phyloP scores from a whole-genome alignment of 1,140 invertebrate genomes.

The Drosophila bifasciata region DNA sequence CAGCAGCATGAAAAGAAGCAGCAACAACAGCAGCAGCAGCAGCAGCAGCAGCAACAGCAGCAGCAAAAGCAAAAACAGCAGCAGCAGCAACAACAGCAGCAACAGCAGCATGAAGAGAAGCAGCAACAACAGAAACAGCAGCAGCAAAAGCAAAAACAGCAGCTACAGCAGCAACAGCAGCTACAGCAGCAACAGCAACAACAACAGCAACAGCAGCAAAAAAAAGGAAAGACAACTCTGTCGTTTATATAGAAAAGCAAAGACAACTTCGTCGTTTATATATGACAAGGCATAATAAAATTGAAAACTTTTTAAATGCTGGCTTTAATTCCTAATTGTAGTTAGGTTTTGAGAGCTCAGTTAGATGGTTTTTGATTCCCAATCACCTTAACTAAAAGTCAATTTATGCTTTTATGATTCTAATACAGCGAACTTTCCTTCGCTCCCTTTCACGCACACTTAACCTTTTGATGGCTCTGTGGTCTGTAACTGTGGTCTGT shows the following conservation, averaged over 20 bases:
- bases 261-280: slow-evolving; percentile 34
- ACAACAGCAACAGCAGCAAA: no score
- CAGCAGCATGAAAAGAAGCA: slow-evolving; percentile 7
- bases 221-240: not conserved
- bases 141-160: slow-evolving; percentile 5
- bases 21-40: slow-evolving; percentile 39
- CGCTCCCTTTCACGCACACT: slow-evolving; percentile 19
- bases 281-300: slow-evolving; percentile 46
- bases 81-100: slow-evolving; percentile 7
- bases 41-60: no score
- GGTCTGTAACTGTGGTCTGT: slow-evolving; percentile 16
- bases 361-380: slow-evolving; percentile 41
- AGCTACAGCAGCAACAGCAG: slow-evolving; percentile 1
- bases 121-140: no score
- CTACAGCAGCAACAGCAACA: slow-evolving; percentile 13
- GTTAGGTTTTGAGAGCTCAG: no score
- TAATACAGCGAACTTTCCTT: slow-evolving; percentile 33
- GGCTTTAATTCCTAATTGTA: no score
- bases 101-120: slow-evolving; percentile 1
- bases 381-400: slow-evolving; percentile 53
- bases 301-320: slow-evolving; percentile 70
- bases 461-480: slow-evolving; percentile 23
- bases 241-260: slow-evolving; percentile 36
- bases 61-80: slow-evolving; percentile 12
- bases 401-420: slow-evolving; percentile 59